Evolutionary conservation across 2,797 vertebrate genomes (phyloP).

Genomic region (Sparus aurata): DNA sequence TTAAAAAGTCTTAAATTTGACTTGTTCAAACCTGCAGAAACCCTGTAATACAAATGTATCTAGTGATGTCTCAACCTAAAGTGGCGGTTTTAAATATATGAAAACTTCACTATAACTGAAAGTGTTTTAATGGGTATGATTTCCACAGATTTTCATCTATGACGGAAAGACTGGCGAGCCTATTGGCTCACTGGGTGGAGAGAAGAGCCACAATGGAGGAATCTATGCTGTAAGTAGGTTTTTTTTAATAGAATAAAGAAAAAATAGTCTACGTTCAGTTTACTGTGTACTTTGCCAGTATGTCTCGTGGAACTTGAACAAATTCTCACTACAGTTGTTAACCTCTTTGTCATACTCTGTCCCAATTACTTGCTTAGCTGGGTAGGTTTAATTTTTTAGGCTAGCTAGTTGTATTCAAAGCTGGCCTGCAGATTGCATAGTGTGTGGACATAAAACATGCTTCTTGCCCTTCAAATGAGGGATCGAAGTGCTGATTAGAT

Average conservation of each 20-base stretch:
- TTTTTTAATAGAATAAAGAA: not conserved
- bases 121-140: not conserved
- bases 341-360: not conserved
- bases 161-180: conserved; percentile 91
- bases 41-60: not conserved
- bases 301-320: not conserved
- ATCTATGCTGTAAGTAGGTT: conserved; percentile 93
- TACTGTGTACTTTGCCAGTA: too few species aligned
- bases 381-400: conserved; percentile 5
- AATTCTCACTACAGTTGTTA: not conserved
- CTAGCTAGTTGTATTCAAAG: not conserved
- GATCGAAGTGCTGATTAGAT: not conserved
- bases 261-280: not conserved
- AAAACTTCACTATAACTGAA: not conserved
- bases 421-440: not conserved
- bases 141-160: conserved; percentile 90
- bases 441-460: not conserved
- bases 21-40: too few species aligned
- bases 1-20: too few species aligned
- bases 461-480: conserved; percentile 41
- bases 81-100: not conserved
- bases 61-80: not conserved
- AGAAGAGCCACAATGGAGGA: conserved; percentile 94
- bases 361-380: not conserved
- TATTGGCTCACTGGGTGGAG: conserved; percentile 87